Evolutionary conservation across 2,797 vertebrate species (phyloP).

Genomic region (Rhinatrema bivittatum): DNA sequence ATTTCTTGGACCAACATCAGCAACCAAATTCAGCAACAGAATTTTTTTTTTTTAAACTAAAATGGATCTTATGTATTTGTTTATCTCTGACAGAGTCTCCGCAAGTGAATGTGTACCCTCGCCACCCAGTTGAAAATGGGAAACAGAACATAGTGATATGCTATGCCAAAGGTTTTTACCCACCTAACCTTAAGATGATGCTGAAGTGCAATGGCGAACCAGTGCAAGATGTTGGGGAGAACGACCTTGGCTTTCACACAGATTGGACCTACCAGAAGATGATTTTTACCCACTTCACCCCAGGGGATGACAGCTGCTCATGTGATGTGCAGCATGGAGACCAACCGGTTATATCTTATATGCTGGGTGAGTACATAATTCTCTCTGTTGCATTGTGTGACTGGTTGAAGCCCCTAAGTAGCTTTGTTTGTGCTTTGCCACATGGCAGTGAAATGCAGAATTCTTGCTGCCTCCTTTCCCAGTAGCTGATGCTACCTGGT

Average conservation of each 20-base stretch:
- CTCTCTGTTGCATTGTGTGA: no score
- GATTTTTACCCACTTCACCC: slow-evolving; percentile 28
- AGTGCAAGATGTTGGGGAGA: not conserved
- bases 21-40: no score
- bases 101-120: slow-evolving; percentile 63
- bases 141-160: slow-evolving; percentile 62
- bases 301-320: rapidly evolving
- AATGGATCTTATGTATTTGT: no score
- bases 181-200: slow-evolving; percentile 57
- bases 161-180: slow-evolving; percentile 65
- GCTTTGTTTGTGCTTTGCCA: no score
- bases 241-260: slow-evolving; percentile 69
- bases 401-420: no score
- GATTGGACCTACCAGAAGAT: slow-evolving; percentile 76
- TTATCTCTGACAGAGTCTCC: slow-evolving; percentile 39
- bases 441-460: no score
- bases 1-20: no score
- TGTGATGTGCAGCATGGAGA: slow-evolving; percentile 57
- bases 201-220: slow-evolving; percentile 31
- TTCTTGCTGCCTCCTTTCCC: no score
- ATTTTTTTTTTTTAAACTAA: no score
- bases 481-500: no score
- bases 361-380: slow-evolving; percentile 59
- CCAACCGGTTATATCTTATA: rapidly evolving
- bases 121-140: not conserved